Conservation (phyloP, 2,888 invertebrate genomes). For the Agrypnus murinus region DNA sequence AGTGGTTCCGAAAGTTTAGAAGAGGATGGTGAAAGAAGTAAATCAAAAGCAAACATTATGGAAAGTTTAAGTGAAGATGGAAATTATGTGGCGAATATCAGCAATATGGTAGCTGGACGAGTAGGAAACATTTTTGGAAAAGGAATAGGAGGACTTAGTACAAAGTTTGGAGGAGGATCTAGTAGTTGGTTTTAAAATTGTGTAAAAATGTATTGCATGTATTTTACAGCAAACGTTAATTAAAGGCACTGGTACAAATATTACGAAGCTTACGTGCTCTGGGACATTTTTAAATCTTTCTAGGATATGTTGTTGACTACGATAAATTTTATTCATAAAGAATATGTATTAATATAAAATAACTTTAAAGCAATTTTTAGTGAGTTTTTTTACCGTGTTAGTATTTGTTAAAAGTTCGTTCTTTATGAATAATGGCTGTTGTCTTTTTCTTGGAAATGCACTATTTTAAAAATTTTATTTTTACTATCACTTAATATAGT, state of each 20-base stretch:
- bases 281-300: constrained; percentile 44
- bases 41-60: constrained; percentile 77
- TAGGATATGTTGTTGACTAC: constrained; percentile 46
- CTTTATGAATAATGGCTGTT: constrained; percentile 47
- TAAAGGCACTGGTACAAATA: constrained; percentile 45
- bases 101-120: constrained; percentile 89
- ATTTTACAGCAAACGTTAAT: constrained; percentile 33
- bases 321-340: constrained; percentile 50
- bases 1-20: constrained; percentile 70
- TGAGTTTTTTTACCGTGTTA: constrained; percentile 60
- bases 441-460: constrained; percentile 33
- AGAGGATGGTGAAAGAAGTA: constrained; percentile 77
- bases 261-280: constrained; percentile 45
- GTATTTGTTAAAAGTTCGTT: constrained; percentile 51
- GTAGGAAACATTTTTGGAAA: constrained; percentile 93
- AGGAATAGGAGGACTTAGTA: constrained; percentile 91
- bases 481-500: constrained; percentile 31
- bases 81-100: constrained; percentile 84
- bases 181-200: constrained; percentile 86
- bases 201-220: constrained; percentile 38
- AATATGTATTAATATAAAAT: constrained; percentile 50
- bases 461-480: constrained; percentile 19
- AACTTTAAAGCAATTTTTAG: constrained; percentile 61
- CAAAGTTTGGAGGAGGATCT: constrained; percentile 88
- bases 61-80: constrained; percentile 81